These are phyloP conservation scores for Glareola pratincola DNA, from an alignment of 2,113 vertebrate species.

Conservation along the genomic window DNA sequence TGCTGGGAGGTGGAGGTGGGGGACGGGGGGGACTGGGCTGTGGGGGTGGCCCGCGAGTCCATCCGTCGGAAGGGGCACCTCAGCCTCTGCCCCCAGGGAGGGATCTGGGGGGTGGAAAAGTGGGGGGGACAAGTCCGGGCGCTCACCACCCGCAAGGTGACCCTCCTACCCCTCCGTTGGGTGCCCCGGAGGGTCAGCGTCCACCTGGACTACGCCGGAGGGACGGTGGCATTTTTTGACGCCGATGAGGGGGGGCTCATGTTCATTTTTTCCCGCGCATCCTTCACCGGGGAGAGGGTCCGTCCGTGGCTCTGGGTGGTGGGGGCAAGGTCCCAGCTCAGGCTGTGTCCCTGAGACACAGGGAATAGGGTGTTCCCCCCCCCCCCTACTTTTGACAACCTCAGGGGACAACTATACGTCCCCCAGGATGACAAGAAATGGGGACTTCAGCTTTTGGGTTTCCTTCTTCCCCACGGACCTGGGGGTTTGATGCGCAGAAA, in stretches of 20 bases:
- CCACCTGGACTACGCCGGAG: background rate
- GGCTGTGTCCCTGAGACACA: background rate
- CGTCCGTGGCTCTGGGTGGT: slow-evolving; percentile 20
- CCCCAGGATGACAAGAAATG: background rate
- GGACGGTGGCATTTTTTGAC: background rate
- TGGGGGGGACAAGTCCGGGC: slow-evolving; percentile 37
- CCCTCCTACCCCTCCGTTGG: background rate
- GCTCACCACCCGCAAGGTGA: slow-evolving; percentile 3
- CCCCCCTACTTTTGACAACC: rapidly evolving
- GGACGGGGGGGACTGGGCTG: slow-evolving; percentile 76
- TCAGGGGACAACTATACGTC: rapidly evolving
- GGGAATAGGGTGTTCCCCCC: rapidly evolving
- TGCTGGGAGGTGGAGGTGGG: slow-evolving; percentile 75
- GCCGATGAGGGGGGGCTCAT: background rate
- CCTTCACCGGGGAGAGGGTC: background rate
- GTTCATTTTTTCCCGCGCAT: background rate
- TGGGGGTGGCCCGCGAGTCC: background rate
- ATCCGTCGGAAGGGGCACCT: slow-evolving; percentile 77
- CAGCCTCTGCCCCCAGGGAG: slow-evolving; percentile 74
- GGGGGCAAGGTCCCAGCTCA: background rate
- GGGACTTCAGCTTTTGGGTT: background rate
- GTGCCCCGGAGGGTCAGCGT: background rate
- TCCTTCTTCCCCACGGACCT: background rate
- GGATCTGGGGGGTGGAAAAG: slow-evolving; percentile 76
- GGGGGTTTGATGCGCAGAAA: too few species aligned